Evolutionary conservation across 2,797 vertebrate species (phyloP), one percentile per base, ranked within the genome.

Genomic region (Molossus alvarezi): DNA sequence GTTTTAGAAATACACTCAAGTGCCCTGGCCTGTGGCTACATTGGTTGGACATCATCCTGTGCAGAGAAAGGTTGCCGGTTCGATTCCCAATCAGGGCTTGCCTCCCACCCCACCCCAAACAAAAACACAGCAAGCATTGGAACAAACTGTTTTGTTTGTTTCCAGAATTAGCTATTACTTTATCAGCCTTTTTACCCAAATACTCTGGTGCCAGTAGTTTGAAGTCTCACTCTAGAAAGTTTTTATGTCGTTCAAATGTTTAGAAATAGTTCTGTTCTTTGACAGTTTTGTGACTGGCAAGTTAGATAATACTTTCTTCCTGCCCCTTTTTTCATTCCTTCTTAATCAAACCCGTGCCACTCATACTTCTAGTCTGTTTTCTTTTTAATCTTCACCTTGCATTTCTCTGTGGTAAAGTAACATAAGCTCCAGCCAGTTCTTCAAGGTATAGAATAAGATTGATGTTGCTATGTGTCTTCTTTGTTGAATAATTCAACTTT

Each of bases 401-500:
- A 87, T 95, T 82, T 96, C 21, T 76, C 17, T 73, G 14, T n/a
- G 14, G 45, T 21, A 96, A 94, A 92, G 79, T 90, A 53, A 72
- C 84, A 9, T 88, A 88, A 85, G 6, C 21, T 90, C 41, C 57
- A 94, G 64, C 13, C 33, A 67, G 1, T 83, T 76, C 62, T 92
- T 89, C 27, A 15, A 83, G 45, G 37, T 92, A 17, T 86, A 84
- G 20, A 82, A 37, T 84, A 72, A 91, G 80, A 94, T 69, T 58
- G 27, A 88, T 77, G 37, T 27, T 29, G 4, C 10, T 73, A 21
- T 85, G 17, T 69, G 55, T 92, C 37, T 87, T 90, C 60, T 94
- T 93, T 73, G 33, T 67, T 95, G 88, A 95, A 94, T 81, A 96
- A 93, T 95, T 96, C 88, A 91, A 33, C 37, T 85, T 97, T 73